Conservation (phyloP, 2,113 vertebrate genomes). For the Solea senegalensis region DNA sequence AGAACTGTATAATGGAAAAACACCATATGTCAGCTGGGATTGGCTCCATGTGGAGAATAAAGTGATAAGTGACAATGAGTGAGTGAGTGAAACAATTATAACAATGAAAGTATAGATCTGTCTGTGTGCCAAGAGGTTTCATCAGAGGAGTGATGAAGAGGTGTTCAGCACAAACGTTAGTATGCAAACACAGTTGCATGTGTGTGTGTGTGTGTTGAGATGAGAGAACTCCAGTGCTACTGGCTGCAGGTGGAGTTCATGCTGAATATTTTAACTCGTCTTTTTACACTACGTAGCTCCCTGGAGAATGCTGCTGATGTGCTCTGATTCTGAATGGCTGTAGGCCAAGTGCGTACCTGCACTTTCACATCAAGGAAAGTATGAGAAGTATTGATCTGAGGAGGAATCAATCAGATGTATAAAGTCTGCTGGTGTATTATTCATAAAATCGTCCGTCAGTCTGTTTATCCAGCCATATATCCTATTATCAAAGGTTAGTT, state of each 20-base stretch:
- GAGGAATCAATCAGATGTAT: constrained; percentile 65
- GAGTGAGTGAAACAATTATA: no score
- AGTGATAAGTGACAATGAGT: no score
- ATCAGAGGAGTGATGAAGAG: constrained; percentile 51
- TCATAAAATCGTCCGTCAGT: constrained; percentile 67
- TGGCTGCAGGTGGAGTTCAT: constrained; percentile 68
- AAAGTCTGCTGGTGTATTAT: constrained; percentile 72
- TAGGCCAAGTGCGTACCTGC: constrained; percentile 29
- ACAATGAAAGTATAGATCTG: background rate
- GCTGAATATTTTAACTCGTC: constrained; percentile 59
- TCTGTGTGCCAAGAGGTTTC: constrained; percentile 47
- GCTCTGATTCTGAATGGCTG: constrained; percentile 67
- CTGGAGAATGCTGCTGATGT: constrained; percentile 53
- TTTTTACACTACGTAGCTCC: constrained; percentile 44
- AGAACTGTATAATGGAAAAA: no score
- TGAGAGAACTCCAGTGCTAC: constrained; percentile 49
- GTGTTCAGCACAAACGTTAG: constrained; percentile 57
- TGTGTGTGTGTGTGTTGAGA: constrained; percentile 16
- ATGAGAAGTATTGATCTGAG: constrained; percentile 69
- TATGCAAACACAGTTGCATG: constrained; percentile 39
- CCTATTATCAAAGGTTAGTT: constrained; percentile 48
- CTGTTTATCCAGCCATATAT: constrained; percentile 57
- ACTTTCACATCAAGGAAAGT: constrained; percentile 70
- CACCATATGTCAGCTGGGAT: no score
- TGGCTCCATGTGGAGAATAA: no score